Conservation (phyloP, 1,140 invertebrate genomes). For the Belonocnema kinseyi region DNA sequence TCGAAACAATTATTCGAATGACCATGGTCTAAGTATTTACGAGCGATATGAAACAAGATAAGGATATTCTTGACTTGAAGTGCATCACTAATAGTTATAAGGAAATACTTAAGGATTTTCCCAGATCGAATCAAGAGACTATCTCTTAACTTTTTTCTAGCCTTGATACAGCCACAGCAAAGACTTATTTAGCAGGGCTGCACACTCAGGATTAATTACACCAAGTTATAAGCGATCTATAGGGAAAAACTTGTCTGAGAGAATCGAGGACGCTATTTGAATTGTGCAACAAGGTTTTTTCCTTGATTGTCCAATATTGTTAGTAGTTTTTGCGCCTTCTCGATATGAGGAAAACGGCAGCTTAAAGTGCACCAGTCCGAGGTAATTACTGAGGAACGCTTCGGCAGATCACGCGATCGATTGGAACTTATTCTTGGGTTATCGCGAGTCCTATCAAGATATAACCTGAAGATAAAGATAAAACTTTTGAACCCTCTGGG, state of each 20-base stretch:
- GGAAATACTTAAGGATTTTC: too few relatives aligned
- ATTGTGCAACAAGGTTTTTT: conserved; percentile 22
- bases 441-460: neutral
- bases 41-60: too few relatives aligned
- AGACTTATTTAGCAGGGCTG: too few relatives aligned
- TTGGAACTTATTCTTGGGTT: neutral
- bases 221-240: neutral
- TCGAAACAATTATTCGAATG: too few relatives aligned
- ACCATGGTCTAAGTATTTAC: too few relatives aligned
- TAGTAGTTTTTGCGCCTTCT: neutral
- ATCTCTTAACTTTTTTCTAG: too few relatives aligned
- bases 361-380: neutral
- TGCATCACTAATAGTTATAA: too few relatives aligned
- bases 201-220: too few relatives aligned
- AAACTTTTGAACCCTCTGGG: neutral
- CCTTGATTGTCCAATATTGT: conserved; percentile 7
- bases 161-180: too few relatives aligned
- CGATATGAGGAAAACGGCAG: neutral
- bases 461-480: too few relatives aligned
- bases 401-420: neutral
- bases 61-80: too few relatives aligned
- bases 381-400: neutral
- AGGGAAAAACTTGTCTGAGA: conserved; percentile 4
- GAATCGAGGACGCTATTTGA: conserved; percentile 24
- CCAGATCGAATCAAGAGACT: too few relatives aligned